Evolutionary conservation across 1,140 invertebrate species (phyloP).

Genomic region (Sweltsa coloradensis): DNA sequence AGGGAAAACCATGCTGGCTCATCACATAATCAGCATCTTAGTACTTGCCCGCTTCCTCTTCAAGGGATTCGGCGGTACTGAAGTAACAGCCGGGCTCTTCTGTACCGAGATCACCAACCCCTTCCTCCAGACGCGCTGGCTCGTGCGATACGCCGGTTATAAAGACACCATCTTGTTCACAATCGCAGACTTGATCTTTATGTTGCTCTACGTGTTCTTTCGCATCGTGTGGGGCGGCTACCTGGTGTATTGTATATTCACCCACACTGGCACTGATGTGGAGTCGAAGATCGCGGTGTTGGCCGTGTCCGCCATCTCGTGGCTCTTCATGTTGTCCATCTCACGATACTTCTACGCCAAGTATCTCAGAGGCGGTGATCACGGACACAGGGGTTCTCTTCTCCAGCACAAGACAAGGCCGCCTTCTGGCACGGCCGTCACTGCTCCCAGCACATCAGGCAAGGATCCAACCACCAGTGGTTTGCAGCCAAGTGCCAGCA

Average conservation of each 20-base stretch:
- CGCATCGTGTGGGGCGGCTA: slow-evolving; percentile 9
- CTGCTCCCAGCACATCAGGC: too few relatives aligned
- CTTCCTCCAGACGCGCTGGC: slow-evolving; percentile 40
- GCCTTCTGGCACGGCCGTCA: too few relatives aligned
- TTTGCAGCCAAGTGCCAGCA: too few relatives aligned
- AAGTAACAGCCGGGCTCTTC: slow-evolving; percentile 32
- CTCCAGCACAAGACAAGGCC: too few relatives aligned
- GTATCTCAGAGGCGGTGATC: too few relatives aligned
- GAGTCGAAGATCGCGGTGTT: slow-evolving; percentile 5
- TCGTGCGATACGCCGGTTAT: slow-evolving; percentile 25
- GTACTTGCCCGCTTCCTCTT: slow-evolving; percentile 34
- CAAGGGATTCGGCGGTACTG: slow-evolving; percentile 34
- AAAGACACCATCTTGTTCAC: slow-evolving; percentile 14
- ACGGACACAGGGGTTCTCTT: too few relatives aligned
- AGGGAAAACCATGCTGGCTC: slow-evolving; percentile 35
- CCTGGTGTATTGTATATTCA: slow-evolving; percentile 2
- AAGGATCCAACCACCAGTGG: too few relatives aligned
- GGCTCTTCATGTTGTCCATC: slow-evolving; percentile 12
- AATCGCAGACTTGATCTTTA: slow-evolving; percentile 10
- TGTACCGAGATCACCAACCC: slow-evolving; percentile 43
- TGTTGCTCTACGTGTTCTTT: slow-evolving; percentile 11
- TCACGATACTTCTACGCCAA: slow-evolving; percentile 9
- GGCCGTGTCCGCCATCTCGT: slow-evolving; percentile 9
- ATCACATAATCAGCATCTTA: slow-evolving; percentile 35
- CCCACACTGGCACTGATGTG: slow-evolving; percentile 7